Percentiles rank a stretch among this genome's conserved stretches.
Evolutionary conservation across 2,113 vertebrate species (phyloP).

Genomic region (Syngnathus typhle): DNA sequence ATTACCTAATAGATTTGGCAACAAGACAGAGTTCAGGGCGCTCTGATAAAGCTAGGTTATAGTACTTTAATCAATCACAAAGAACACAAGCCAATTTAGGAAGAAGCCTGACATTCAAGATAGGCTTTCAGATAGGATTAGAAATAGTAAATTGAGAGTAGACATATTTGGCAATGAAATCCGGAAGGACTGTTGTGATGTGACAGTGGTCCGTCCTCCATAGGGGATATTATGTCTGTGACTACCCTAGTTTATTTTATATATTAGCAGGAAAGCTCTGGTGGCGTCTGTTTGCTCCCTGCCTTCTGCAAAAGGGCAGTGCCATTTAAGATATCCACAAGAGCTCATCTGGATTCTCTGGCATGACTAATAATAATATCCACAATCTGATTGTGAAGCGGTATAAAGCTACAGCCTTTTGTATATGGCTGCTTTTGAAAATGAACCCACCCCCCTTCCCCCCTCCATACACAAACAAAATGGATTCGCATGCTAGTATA

Average conservation of each 20-base stretch:
- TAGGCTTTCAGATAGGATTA: conserved; percentile 74
- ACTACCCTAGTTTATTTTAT: conserved; percentile 10
- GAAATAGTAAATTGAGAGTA: conserved; percentile 63
- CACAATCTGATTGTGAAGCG: conserved; percentile 32
- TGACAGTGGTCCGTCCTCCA: conserved; percentile 41
- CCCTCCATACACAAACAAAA: not conserved
- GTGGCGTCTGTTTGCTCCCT: conserved; percentile 29
- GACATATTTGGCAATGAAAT: conserved; percentile 51
- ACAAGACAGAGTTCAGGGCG: conserved; percentile 58
- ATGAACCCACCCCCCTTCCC: not conserved
- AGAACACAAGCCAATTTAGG: conserved; percentile 70
- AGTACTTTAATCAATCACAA: conserved; percentile 76
- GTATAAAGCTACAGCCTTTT: not conserved
- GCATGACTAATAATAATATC: conserved; percentile 38
- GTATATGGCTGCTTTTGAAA: not conserved
- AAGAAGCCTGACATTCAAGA: conserved; percentile 70
- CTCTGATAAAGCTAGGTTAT: conserved; percentile 69
- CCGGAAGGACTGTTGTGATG: conserved; percentile 48
- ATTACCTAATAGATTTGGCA: conserved; percentile 78
- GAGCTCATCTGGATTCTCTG: conserved; percentile 46
- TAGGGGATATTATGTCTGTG: conserved; percentile 47
- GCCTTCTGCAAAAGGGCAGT: conserved; percentile 38
- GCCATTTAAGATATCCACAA: conserved; percentile 51
- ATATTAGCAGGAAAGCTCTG: conserved; percentile 26
- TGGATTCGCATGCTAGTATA: not conserved